These are phyloP conservation scores for Zaprionus gabonicus DNA, from an alignment of 1,140 invertebrate genomes.

Conservation along the genomic window DNA sequence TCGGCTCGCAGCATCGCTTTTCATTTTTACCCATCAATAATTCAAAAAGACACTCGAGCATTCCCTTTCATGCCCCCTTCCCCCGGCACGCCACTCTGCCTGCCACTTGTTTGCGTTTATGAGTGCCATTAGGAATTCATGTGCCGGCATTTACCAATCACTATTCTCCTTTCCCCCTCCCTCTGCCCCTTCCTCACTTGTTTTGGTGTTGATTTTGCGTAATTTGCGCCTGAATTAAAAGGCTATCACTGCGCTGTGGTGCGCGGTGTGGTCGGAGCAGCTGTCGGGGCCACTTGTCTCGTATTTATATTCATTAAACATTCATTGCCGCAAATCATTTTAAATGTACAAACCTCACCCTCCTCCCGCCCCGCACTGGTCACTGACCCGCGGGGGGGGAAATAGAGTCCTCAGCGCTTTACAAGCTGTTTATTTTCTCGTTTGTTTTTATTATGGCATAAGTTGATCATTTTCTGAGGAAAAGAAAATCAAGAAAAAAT, in stretches of 20 bases:
- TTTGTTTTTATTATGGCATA: not conserved
- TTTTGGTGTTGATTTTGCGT: constrained; percentile 76
- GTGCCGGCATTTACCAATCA: constrained; percentile 69
- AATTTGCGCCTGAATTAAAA: constrained; percentile 77
- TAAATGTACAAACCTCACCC: constrained; percentile 32
- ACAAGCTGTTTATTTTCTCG: constrained; percentile 1
- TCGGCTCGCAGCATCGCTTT: constrained; percentile 43
- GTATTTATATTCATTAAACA: constrained; percentile 77
- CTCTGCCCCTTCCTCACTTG: not conserved
- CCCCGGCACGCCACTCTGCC: no score
- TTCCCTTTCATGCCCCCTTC: constrained; percentile 60
- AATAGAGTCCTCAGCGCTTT: not conserved
- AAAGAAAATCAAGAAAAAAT: not conserved
- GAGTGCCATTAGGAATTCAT: constrained; percentile 70
- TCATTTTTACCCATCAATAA: constrained; percentile 71
- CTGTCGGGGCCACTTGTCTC: constrained; percentile 54
- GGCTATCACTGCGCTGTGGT: constrained; percentile 57
- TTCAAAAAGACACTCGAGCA: constrained; percentile 72
- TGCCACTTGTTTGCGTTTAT: constrained; percentile 24
- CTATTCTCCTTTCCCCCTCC: constrained; percentile 33
- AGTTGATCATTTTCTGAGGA: not conserved
- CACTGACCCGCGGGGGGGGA: not conserved
- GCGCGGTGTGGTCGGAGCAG: constrained; percentile 21
- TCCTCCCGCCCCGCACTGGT: not conserved
- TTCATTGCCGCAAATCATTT: constrained; percentile 68